Conservation (phyloP, 2,113 vertebrate species). For the Petroica traversi region DNA sequence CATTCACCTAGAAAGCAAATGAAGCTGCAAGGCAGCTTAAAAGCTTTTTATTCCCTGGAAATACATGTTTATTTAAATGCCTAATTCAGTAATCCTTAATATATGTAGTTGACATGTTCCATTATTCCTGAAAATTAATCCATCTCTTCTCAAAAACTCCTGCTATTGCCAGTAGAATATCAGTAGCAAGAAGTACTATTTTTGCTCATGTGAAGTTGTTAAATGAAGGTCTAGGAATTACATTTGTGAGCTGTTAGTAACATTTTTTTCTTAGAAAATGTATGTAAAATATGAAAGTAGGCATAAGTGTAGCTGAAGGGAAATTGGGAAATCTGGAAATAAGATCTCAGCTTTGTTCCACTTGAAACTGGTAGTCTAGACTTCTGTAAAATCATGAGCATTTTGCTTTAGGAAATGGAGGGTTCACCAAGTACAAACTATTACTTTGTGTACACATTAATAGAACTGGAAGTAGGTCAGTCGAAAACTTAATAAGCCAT, state of each 20-base stretch:
- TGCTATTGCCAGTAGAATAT: neutral
- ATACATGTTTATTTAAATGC: neutral
- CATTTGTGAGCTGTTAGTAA: neutral
- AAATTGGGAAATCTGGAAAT: neutral
- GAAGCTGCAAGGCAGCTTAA: neutral
- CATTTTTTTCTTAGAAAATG: neutral
- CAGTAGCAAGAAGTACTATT: neutral
- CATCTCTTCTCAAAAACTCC: neutral
- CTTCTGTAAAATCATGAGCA: neutral
- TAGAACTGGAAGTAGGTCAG: neutral
- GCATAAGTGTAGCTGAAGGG: neutral
- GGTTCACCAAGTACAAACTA: neutral
- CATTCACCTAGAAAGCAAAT: neutral
- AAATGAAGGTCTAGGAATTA: neutral
- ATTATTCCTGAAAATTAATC: neutral
- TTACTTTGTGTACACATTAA: neutral
- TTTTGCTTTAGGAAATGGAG: constrained; percentile 1
- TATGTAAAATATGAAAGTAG: neutral
- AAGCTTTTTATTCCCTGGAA: neutral
- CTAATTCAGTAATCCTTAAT: neutral
- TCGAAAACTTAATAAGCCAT: neutral
- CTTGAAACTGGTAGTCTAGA: neutral
- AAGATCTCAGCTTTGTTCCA: neutral
- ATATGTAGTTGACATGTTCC: neutral
- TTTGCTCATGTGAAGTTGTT: neutral